These are phyloP conservation scores for Strigops habroptila DNA, from an alignment of 2,113 vertebrate species.

Conservation along the genomic window DNA sequence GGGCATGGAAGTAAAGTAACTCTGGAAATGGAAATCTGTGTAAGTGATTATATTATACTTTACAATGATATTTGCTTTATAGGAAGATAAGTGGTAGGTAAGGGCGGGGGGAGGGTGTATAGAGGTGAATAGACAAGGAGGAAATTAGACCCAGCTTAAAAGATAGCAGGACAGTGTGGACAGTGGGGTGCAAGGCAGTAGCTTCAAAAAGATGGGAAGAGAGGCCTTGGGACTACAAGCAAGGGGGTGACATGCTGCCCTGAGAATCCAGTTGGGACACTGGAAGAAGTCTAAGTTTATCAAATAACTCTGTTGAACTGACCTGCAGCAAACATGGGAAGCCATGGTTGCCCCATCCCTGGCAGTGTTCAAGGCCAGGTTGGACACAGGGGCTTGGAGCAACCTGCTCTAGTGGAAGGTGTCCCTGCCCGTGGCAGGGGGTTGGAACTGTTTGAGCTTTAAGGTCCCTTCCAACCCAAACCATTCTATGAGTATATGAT, in stretches of 20 bases:
- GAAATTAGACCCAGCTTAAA: not conserved
- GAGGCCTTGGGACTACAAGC: fast-evolving
- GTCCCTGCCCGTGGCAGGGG: not conserved
- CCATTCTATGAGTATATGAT: not conserved
- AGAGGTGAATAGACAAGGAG: not conserved
- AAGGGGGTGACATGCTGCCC: not conserved
- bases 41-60: not conserved
- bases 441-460: not conserved
- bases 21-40: not conserved
- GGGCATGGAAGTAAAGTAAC: not conserved
- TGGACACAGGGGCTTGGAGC: not conserved
- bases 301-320: not conserved
- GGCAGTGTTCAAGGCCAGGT: not conserved
- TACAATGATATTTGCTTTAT: not conserved
- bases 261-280: not conserved
- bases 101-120: not conserved
- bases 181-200: not conserved
- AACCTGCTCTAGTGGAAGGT: not conserved
- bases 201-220: not conserved
- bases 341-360: not conserved
- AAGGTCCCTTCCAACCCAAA: not conserved
- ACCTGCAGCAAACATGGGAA: not conserved
- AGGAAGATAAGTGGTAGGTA: not conserved
- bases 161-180: not conserved
- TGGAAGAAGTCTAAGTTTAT: not conserved